phyloP scores from a whole-genome alignment of 37 sponge, comb jelly and placozoan genomes.

The Hormiphora californensis region DNA sequence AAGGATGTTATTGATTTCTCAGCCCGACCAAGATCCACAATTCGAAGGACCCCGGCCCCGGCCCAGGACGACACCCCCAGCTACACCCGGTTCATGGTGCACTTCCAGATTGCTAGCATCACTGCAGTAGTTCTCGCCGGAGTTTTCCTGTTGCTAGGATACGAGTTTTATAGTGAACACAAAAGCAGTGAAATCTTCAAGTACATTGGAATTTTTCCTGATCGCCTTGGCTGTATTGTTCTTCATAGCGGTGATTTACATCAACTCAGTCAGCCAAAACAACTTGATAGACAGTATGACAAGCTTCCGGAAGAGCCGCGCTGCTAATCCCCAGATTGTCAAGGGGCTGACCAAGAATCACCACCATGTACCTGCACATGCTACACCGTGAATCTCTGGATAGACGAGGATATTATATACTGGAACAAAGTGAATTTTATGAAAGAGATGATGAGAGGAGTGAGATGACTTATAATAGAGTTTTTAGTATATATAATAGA shows the following conservation, averaged over 20 bases:
- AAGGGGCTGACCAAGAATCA: slow-evolving; percentile 2
- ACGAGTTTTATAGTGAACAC: neutral
- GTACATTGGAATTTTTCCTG: neutral
- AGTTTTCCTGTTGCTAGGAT: slow-evolving; percentile 29
- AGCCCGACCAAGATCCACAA: neutral
- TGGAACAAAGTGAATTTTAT: too few relatives aligned
- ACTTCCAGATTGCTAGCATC: slow-evolving; percentile 8
- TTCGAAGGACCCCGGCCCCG: neutral
- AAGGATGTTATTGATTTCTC: slow-evolving; percentile 21
- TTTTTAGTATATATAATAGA: too few relatives aligned
- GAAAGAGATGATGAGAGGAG: too few relatives aligned
- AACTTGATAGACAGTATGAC: slow-evolving; percentile 17
- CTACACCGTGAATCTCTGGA: too few relatives aligned
- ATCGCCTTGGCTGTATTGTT: neutral
- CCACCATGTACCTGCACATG: too few relatives aligned
- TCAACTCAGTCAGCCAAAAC: slow-evolving; percentile 37
- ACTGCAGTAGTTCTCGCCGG: neutral
- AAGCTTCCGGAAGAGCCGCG: neutral
- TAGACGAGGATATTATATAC: too few relatives aligned
- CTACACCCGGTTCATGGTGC: neutral
- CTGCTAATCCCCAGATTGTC: slow-evolving; percentile 32
- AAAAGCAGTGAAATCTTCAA: neutral
- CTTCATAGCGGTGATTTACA: slow-evolving; percentile 49
- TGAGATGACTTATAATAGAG: too few relatives aligned
- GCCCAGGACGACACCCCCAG: neutral